Base-by-base conservation (phyloP, 2,888 invertebrate species). In the Drosophila monieri region DNA sequence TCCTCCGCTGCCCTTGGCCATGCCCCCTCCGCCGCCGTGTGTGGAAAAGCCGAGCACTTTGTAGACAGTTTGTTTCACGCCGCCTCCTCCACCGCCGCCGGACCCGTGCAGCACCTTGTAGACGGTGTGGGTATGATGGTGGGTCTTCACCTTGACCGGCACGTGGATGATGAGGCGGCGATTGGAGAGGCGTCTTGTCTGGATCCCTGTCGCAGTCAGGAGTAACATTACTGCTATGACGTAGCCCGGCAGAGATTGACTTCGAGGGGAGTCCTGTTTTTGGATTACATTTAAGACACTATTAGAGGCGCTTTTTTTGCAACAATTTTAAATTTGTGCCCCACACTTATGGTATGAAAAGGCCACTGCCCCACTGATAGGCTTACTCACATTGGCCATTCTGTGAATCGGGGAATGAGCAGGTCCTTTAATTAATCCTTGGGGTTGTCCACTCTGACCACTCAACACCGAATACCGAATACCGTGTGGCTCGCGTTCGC, bases 101-200 rank as follows among this genome's bases (percentile, higher is more conserved):
- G 93, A 93, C 83, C 94, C 94, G 80, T 94, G 95, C 25, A 95
- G 92, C 88, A 95, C 95, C 85, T 96, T 95, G 76, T 95, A 95
- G 44, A 91, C 87, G 5, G 96, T 96, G 88, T 95, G 95, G 56
- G 95, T 96, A 69, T 89, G 89, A 80, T 96, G 95, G 83, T 96
- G 95, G 73, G 95, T 94, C 88, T 96, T 95, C 75, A 96, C 93
- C 90, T 95, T 95, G 90, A 95, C 93, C 1, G 96, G 96, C 52
- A 96, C 95, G 91, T 96, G 96, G 89, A 96, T 96, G 83, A 96
- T 93, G 74, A 96, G 95, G 85, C 95, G 95, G 85, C 95, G 94
- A 90, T 95, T 94, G 35, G 65, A 49, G 92, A 75, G 59, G 23
- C 88, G 83, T 6, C 87, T 74, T 91, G 51, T 94, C 49, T 78